A percentile compares a stretch with the other conserved stretches of the same genome.
These are phyloP conservation scores for Hylomyscus alleni DNA, from an alignment of 2,797 vertebrate genomes.

Conservation along the genomic window DNA sequence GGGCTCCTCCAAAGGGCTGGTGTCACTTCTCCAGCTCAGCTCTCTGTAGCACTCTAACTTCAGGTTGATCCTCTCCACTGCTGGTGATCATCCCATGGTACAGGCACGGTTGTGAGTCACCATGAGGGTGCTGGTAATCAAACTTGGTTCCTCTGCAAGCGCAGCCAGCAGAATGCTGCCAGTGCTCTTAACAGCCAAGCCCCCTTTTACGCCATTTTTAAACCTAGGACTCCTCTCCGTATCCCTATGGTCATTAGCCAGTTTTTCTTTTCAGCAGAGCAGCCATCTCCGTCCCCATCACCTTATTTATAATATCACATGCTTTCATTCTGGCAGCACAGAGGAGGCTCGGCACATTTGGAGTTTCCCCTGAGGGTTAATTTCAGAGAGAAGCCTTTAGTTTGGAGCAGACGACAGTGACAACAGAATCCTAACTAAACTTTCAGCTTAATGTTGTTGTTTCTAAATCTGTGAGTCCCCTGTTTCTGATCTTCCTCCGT, in stretches of 20 bases:
- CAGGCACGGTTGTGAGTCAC: background rate
- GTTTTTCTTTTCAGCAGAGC: background rate
- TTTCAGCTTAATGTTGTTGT: background rate
- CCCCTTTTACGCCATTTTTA: background rate
- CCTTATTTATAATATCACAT: background rate
- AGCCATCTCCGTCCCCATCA: background rate
- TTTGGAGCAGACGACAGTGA: background rate
- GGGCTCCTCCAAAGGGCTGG: too few relatives aligned
- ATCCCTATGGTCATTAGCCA: background rate
- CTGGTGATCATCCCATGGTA: too few relatives aligned
- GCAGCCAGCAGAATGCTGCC: background rate
- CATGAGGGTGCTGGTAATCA: background rate
- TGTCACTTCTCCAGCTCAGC: too few relatives aligned
- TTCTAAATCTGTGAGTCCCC: background rate
- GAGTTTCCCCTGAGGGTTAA: background rate
- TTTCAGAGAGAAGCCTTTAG: background rate
- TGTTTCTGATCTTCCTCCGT: background rate
- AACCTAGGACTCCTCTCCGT: background rate
- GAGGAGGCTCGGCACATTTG: background rate
- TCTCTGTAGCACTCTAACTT: too few relatives aligned
- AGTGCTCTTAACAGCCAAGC: too few relatives aligned
- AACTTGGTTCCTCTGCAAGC: background rate
- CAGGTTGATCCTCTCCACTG: background rate
- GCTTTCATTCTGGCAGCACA: background rate
- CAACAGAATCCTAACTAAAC: background rate